Evolutionary conservation across 2,113 vertebrate genomes (phyloP), one percentile per base, ranked within the genome.

Genomic region (Sus scrofa): DNA sequence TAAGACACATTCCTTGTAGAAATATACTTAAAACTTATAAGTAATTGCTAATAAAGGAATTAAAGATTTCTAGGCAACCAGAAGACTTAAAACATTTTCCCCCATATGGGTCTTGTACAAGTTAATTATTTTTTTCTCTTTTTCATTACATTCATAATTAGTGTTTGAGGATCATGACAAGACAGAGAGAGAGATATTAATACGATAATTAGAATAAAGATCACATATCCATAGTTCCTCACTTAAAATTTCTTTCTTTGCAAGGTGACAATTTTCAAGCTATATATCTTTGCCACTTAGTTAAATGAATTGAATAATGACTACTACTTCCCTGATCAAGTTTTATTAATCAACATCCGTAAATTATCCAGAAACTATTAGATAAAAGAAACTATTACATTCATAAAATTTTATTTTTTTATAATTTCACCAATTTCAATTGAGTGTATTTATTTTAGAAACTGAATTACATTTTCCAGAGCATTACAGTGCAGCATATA

Each of bases 221-320:
- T 95, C 26, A 79, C 44, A 6, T 85, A 37, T 58, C 22, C 26
- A 2, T 62, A 15, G 30, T 71, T 90, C 54, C 54, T 94, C 37
- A 68, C 4, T 68, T 68, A 70, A 32, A 44, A 37, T 60, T 6
- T 16, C 68, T 93, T 82, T 39, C 60, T 62, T 39, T 13, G 3
- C 5, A 75, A 84, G 30, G 24, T 52, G 74, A 24, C 2, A 91
- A 67, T 94, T 92, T 95, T 95, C 24, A 94, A 89, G 78, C 56
- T 19, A 91, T 91, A 3, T 75, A 88, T 89, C 81, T 97, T 75
- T 71, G 93, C 30, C 9, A 56, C 24, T 97, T 97, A 20, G 58
- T 95, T 91, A 86, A 96, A 95, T 95, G 89, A 96, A 34, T 96
- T 88, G 44, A 94, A 78, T 93, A 91, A 89, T 94, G 34, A 70